A percentile compares a stretch with the other conserved stretches of the same genome.
Evolutionary conservation across 2,888 invertebrate species (phyloP).

Genomic region (Parasteatoda lunata): DNA sequence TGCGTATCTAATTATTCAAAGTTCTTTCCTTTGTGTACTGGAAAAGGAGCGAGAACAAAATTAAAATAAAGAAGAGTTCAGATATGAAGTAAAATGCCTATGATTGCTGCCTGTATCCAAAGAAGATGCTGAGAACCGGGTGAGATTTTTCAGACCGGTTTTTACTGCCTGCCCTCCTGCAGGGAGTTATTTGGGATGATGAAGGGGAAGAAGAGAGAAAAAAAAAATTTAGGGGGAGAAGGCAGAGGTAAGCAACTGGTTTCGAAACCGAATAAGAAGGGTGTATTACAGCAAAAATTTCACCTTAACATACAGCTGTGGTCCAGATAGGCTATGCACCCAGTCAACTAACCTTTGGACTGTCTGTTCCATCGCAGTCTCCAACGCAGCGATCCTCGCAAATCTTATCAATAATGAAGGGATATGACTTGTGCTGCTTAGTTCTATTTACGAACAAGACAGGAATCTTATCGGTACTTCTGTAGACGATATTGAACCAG

Average conservation of each 20-base stretch:
- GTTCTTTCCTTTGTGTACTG: too few relatives aligned
- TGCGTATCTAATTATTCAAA: too few relatives aligned
- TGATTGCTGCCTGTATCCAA: too few relatives aligned
- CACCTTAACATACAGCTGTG: constrained; percentile 48
- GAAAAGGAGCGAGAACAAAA: too few relatives aligned
- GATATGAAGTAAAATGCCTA: too few relatives aligned
- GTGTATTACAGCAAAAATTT: constrained; percentile 24
- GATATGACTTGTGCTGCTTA: too few relatives aligned
- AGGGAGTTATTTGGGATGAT: neutral
- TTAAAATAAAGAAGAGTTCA: too few relatives aligned
- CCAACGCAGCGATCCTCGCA: neutral
- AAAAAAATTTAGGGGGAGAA: neutral
- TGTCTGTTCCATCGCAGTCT: neutral
- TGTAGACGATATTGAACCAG: too few relatives aligned
- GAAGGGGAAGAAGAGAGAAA: neutral
- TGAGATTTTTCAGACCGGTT: neutral
- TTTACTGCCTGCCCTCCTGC: neutral
- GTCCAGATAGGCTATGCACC: constrained; percentile 23
- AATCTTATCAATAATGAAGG: too few relatives aligned
- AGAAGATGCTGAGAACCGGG: neutral
- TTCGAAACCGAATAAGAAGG: constrained; percentile 26
- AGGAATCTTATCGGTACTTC: too few relatives aligned
- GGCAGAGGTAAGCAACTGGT: neutral
- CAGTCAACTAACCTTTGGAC: neutral
- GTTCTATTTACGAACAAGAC: too few relatives aligned